Evolutionary conservation across 1,140 invertebrate genomes (phyloP).

Genomic region (Sesamia nonagrioides): DNA sequence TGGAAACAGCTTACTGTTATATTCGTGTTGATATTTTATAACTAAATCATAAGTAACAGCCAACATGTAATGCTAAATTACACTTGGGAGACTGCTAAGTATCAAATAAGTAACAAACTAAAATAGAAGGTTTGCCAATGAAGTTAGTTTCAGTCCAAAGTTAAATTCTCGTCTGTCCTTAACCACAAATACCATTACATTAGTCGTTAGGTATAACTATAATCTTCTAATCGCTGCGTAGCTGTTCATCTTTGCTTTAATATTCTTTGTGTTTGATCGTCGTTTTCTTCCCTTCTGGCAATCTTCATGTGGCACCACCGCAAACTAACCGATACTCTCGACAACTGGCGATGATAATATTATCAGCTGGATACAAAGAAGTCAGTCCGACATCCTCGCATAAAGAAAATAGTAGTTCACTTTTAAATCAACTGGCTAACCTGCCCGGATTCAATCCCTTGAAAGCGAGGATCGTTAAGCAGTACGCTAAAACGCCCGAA

Average conservation of each 20-base stretch:
- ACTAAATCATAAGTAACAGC: too few relatives aligned
- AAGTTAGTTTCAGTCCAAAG: background rate
- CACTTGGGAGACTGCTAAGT: too few relatives aligned
- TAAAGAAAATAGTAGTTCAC: slow-evolving; percentile 89
- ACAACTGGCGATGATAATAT: slow-evolving; percentile 75
- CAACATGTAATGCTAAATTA: too few relatives aligned
- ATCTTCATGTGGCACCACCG: slow-evolving; percentile 81
- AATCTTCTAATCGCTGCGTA: slow-evolving; percentile 46
- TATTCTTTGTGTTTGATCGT: slow-evolving; percentile 83
- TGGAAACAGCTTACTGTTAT: too few relatives aligned
- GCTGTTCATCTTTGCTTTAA: slow-evolving; percentile 76
- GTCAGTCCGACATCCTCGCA: slow-evolving; percentile 87
- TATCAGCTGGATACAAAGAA: slow-evolving; percentile 85
- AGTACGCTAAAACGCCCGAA: slow-evolving; percentile 88
- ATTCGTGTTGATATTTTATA: too few relatives aligned
- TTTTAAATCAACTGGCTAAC: slow-evolving; percentile 90
- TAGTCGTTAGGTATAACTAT: slow-evolving; percentile 32
- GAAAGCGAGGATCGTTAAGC: slow-evolving; percentile 90
- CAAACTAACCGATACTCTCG: slow-evolving; percentile 76
- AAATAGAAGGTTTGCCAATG: slow-evolving; percentile 5
- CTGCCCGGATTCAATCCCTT: slow-evolving; percentile 89
- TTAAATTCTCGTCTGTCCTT: background rate
- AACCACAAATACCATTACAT: slow-evolving; percentile 3
- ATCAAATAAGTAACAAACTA: too few relatives aligned
- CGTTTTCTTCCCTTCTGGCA: slow-evolving; percentile 86